These are phyloP conservation scores for Ambastaia sidthimunki DNA, from an alignment of 2,797 vertebrate genomes.

Conservation along the genomic window DNA sequence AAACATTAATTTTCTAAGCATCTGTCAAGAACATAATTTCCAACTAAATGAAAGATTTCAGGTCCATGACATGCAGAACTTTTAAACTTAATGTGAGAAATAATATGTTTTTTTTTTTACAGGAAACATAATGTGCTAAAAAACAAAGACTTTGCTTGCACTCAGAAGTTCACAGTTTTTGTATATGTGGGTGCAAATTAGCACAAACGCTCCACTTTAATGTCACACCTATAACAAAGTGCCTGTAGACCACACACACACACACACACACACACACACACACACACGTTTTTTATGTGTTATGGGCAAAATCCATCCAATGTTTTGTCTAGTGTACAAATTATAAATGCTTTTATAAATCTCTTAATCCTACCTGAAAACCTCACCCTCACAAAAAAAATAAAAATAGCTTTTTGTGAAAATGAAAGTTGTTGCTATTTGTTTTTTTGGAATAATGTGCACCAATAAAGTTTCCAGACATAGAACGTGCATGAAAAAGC, in stretches of 20 bases:
- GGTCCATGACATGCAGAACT: background rate
- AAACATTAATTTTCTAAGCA: background rate
- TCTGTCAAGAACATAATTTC: background rate
- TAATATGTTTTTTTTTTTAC: background rate
- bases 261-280: slow-evolving; percentile 11
- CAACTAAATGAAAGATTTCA: background rate
- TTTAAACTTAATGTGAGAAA: slow-evolving; percentile 11
- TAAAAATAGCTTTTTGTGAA: background rate
- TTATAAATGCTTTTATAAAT: too few species aligned
- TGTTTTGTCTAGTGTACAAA: too few species aligned
- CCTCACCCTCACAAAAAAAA: background rate
- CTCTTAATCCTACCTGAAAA: too few species aligned
- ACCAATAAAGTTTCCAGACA: background rate
- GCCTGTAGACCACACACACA: slow-evolving; percentile 12
- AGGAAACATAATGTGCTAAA: background rate
- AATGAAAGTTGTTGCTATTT: background rate
- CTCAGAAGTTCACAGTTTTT: slow-evolving; percentile 23
- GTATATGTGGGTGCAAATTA: slow-evolving; percentile 26
- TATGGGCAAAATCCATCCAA: too few species aligned
- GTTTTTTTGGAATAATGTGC: background rate
- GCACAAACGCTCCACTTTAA: background rate
- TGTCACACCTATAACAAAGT: slow-evolving; percentile 34
- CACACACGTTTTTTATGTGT: background rate
- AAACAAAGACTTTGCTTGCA: slow-evolving; percentile 7
- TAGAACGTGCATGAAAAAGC: background rate